These are phyloP conservation scores for Silurus meridionalis DNA, from an alignment of 2,113 vertebrate genomes.

Conservation along the genomic window DNA sequence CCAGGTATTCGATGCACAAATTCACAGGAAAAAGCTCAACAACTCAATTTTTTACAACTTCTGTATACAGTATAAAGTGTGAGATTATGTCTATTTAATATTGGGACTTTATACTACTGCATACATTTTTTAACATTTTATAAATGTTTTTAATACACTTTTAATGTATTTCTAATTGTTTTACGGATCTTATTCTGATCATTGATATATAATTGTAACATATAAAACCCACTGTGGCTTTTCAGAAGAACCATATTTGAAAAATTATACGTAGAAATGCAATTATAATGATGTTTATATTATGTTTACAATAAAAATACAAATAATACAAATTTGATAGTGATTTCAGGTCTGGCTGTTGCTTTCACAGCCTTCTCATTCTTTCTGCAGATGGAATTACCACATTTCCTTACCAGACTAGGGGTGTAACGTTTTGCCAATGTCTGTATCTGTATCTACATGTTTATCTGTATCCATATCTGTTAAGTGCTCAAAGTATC, in stretches of 20 bases:
- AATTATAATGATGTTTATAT: not conserved
- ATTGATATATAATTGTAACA: not conserved
- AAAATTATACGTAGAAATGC: not conserved
- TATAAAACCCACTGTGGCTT: not conserved
- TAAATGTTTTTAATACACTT: not conserved
- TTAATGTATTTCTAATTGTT: constrained; percentile 26
- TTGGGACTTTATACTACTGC: constrained; percentile 2
- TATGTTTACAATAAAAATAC: not conserved
- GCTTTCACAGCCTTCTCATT: not conserved
- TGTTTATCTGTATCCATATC: not conserved
- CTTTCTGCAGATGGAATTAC: not conserved
- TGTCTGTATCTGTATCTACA: not conserved
- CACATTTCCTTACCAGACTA: not conserved
- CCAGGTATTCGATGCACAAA: constrained; percentile 14
- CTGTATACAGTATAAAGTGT: not conserved
- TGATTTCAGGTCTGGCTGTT: not conserved
- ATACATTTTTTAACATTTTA: not conserved
- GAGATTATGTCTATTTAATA: not conserved
- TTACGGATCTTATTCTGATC: constrained; percentile 11
- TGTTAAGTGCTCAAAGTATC: not conserved
- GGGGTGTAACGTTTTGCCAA: not conserved
- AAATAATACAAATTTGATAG: not conserved
- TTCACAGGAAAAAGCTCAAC: not conserved
- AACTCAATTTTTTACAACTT: not conserved
- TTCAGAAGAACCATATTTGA: not conserved